phyloP scores from a whole-genome alignment of 2,113 vertebrate species.

The Syngnathus typhle region DNA sequence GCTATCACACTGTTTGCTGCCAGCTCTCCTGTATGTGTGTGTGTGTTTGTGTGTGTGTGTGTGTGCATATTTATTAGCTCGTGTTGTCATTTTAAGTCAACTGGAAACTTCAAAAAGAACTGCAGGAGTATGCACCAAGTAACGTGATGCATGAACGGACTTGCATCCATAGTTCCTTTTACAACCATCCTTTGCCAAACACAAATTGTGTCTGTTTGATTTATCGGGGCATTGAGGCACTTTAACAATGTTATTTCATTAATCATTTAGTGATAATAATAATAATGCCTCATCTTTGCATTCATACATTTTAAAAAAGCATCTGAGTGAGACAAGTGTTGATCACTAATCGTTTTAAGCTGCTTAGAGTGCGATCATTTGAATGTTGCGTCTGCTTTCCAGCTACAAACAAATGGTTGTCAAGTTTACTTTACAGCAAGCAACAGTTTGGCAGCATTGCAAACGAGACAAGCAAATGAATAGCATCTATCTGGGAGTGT shows the following conservation, averaged over 20 bases:
- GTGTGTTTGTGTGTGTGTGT: background rate
- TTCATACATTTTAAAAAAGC: too few species aligned
- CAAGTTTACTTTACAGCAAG: too few species aligned
- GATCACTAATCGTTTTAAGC: too few species aligned
- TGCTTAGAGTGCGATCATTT: too few species aligned
- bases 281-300: too few species aligned
- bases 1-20: background rate
- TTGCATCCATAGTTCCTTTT: background rate
- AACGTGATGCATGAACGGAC: background rate
- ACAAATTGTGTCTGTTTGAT: background rate
- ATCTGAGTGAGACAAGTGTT: too few species aligned
- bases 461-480: too few species aligned
- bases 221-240: background rate
- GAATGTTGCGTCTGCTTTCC: too few species aligned
- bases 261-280: too few species aligned
- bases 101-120: background rate
- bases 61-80: constrained; percentile 3
- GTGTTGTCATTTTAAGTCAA: background rate
- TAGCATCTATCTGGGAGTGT: too few species aligned
- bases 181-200: background rate
- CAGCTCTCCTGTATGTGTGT: background rate
- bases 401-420: too few species aligned
- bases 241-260: background rate
- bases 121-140: background rate
- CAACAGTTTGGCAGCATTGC: too few species aligned